phyloP scores from a whole-genome alignment of 2,113 vertebrate species.

The Empidonax alnorum region DNA sequence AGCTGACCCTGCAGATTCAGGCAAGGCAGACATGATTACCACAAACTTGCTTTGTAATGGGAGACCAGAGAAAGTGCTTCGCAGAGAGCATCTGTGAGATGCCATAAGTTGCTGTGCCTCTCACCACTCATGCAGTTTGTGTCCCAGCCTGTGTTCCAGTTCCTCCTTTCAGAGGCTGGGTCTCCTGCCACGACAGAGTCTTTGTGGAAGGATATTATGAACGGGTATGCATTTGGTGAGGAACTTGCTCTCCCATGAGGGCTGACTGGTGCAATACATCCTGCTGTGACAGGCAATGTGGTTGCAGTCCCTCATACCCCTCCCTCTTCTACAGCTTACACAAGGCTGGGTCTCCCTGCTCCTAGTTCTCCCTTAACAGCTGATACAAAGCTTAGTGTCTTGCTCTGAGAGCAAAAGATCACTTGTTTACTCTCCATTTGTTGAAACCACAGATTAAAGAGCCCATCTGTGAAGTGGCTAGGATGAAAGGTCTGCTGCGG shows the following conservation, averaged over 20 bases:
- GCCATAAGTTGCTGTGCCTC: background rate
- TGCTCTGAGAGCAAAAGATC: background rate
- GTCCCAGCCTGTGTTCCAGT: background rate
- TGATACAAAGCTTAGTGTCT: background rate
- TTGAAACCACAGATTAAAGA: background rate
- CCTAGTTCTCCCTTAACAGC: background rate
- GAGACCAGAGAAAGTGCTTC: background rate
- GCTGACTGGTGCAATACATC: background rate
- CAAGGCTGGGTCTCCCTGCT: background rate
- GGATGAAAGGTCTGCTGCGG: background rate
- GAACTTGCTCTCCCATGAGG: background rate
- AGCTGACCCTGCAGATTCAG: background rate
- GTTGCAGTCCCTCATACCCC: background rate
- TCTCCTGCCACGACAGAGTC: background rate
- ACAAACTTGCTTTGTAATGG: background rate
- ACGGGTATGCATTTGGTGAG: background rate
- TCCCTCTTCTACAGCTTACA: background rate
- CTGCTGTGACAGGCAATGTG: background rate
- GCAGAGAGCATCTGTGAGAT: background rate
- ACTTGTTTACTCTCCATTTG: background rate
- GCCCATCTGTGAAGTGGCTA: background rate
- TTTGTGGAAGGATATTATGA: background rate
- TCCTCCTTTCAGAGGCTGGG: background rate
- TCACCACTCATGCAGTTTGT: rapidly evolving
- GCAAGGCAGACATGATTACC: rapidly evolving